A percentile compares a stretch with the other conserved stretches of the same genome.
Conservation (phyloP, 2,888 invertebrate genomes). For the Clivina fossor region DNA sequence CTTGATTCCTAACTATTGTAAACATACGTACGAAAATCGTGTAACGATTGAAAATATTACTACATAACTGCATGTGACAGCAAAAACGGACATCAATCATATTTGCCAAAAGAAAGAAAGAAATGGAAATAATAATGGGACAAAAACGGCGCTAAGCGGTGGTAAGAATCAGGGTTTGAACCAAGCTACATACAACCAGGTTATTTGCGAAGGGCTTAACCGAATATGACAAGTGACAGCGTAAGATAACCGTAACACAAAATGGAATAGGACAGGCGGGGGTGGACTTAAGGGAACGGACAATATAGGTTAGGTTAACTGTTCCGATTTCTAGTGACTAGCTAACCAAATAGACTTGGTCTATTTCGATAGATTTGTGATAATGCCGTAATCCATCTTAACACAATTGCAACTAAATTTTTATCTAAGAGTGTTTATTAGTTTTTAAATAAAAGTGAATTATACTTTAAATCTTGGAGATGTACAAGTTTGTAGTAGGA, state of each 20-base stretch:
- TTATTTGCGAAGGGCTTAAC: conserved; percentile 27
- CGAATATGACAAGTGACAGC: conserved; percentile 28
- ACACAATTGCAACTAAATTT: no score
- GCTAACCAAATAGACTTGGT: no score
- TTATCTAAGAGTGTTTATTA: no score
- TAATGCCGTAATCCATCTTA: no score
- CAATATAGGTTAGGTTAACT: not conserved
- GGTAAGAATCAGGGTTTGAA: conserved; percentile 11
- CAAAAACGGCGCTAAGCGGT: conserved; percentile 14
- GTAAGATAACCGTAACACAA: conserved; percentile 29
- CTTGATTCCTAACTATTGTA: no score
- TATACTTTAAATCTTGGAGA: no score
- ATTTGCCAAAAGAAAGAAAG: conserved; percentile 7
- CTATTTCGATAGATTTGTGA: no score
- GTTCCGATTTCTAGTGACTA: not conserved
- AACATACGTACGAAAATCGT: not conserved
- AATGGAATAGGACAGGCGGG: conserved; percentile 20
- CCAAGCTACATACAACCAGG: not conserved
- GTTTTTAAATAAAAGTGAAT: no score
- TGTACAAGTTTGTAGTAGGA: no score
- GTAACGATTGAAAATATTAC: conserved; percentile 21
- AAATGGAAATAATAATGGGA: conserved; percentile 16
- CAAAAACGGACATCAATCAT: conserved; percentile 28
- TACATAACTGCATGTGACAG: conserved; percentile 25
- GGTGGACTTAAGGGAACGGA: not conserved